Evolutionary conservation across 1,140 invertebrate species (phyloP), one percentile per base, ranked within the genome.

Genomic region (Calliopsis andreniformis): DNA sequence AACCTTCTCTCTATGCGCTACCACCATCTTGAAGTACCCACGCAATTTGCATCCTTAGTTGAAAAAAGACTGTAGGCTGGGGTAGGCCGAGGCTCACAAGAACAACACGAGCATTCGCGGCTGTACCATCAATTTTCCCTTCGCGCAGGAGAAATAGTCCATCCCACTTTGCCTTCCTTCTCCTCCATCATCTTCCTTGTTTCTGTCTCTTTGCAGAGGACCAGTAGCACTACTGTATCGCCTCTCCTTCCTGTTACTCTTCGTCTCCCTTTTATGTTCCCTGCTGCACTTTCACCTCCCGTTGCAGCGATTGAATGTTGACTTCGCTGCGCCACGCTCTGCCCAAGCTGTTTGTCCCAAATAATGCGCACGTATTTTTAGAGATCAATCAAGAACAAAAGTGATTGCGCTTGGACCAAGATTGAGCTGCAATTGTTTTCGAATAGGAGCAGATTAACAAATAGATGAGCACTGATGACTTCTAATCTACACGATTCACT

Each of bases 401-500:
- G 4, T 39, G 10, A n/a, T n/a, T 28, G 53, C 12, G 25, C 58
- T 18, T 56, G 39, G 42, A 28, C 6, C 2, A 0, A 8, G 28
- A 28, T n/a, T n/a, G n/a, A n/a, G n/a, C n/a, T n/a, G n/a, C 7
- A 18, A 20, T 23, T 49, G 18, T 51, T 64, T 35, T 20, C 3
- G 3, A 10, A 39, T 39, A 5, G 10, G 35, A 10, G 35, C 35
- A 39, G 35, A 39, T 3, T 3, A 39, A 39, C 35, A 39, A 39
- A 10, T 39, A 5, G 35, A 10, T 39, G 35, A 10, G 3, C 10
- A 10, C 35, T 58, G 70, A 78, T 80, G 79, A 82, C 82, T 87
- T 75, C 86, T 83, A 84, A 86, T 85, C 80, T 87, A 87, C 82
- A 80, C 86, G 78, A 76, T 71, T 80, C 76, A 85, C 76, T 76